Conservation (phyloP, 2,888 invertebrate genomes). For the Graphium colonna region DNA sequence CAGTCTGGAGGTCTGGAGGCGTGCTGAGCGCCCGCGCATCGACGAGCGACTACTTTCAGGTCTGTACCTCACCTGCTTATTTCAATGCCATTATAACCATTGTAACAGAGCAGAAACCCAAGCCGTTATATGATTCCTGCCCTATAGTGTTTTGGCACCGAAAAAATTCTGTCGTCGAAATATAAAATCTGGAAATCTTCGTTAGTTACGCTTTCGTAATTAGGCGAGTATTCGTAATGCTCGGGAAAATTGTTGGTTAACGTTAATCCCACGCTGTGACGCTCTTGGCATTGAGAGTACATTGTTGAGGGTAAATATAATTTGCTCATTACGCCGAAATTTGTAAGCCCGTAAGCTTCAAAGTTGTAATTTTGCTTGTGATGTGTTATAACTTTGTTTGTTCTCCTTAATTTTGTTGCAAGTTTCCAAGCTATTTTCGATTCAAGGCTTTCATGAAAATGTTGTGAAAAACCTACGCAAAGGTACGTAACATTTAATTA, state of each 20-base stretch:
- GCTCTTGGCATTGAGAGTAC: conserved; percentile 2
- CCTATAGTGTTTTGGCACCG: conserved; percentile 17
- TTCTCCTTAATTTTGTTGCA: conserved; percentile 1
- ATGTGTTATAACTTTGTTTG: conserved; percentile 29
- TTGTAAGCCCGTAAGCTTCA: not conserved
- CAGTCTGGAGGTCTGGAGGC: conserved; percentile 64
- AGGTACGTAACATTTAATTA: not conserved
- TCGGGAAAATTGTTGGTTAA: conserved; percentile 6
- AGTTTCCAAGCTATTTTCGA: not conserved
- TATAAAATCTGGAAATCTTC: not conserved
- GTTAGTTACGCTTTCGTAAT: conserved; percentile 5
- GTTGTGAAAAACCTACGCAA: not conserved
- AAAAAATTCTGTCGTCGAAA: not conserved
- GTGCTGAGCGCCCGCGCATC: conserved; percentile 64
- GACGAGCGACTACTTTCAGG: conserved; percentile 61
- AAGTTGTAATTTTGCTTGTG: conserved; percentile 25
- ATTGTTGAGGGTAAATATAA: conserved; percentile 7
- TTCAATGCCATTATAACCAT: conserved; percentile 76
- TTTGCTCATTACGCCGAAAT: conserved; percentile 6
- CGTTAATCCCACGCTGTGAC: not conserved
- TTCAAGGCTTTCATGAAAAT: not conserved
- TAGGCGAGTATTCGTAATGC: conserved; percentile 16
- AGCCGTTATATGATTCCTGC: conserved; percentile 1
- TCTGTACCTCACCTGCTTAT: conserved; percentile 68
- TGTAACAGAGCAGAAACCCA: conserved; percentile 56